Evolutionary conservation across 2,113 vertebrate species (phyloP), one percentile per base, ranked within the genome.

Genomic region (Telmatochromis sp.): DNA sequence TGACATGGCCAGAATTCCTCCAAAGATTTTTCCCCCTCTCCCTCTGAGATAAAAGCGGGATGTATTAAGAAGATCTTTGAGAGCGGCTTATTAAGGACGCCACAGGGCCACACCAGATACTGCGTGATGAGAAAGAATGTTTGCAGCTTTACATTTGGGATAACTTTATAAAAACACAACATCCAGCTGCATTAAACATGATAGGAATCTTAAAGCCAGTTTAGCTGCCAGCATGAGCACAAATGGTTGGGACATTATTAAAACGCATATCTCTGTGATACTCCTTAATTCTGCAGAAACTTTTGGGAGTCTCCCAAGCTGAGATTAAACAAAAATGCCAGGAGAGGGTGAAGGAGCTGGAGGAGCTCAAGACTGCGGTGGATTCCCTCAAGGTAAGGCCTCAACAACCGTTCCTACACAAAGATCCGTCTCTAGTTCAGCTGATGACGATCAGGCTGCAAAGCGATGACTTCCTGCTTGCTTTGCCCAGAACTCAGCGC

Each of bases 241-340:
- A 28, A 10, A 19, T 3, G 50, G 19, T 51, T 14, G 14, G 51
- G 51, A 71, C 31, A 78, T 90, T 13, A 71, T 8, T 55, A 15
- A 83, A 87, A 51, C 7, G 23, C 9, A 37, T 57, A 37, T 13
- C n/a, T 63, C 37, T 83, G 31, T 82, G 47, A 82, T 87, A 33
- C n/a, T 82, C 51, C 28, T 92, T 82, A 26, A 19, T 55, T 87
- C 47, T 60, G 78, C 94, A 97, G 97, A 97, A 97, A 96, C 96
- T 97, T 51, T 87, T 97, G 88, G 97, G 97, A 87, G 86, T 97
- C 40, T 96, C 96, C 60, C 96, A 96, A 86, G 89, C 96, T n/a
- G 97, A 97, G 90, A 97, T 97, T 78, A 95, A 84, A 89, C 96
- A 97, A 79, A 97, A 97, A 95, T 96, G 95, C 26, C 96, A 97